A percentile compares a stretch with the other conserved stretches of the same genome.
Conservation (phyloP, 53 echinoderm and acorn worm species). For the Echinometra lucunter region DNA sequence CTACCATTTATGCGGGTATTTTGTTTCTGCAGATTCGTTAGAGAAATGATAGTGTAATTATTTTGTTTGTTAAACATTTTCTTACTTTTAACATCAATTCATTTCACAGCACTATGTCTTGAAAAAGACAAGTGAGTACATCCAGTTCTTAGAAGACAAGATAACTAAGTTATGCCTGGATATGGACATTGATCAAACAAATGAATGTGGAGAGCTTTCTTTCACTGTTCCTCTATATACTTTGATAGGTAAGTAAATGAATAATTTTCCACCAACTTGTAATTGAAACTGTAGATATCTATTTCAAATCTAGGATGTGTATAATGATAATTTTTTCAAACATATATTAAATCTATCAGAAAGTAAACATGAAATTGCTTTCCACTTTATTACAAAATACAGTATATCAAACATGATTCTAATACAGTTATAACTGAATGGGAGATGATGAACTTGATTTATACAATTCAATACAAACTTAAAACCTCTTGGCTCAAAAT, state of each 20-base stretch:
- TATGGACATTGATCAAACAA: slow-evolving; percentile 62
- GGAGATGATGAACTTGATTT: too few species aligned
- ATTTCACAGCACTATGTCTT: slow-evolving; percentile 80
- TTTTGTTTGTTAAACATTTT: too few species aligned
- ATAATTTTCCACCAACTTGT: not conserved
- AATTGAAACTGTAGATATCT: too few species aligned
- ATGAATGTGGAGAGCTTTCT: slow-evolving; percentile 57
- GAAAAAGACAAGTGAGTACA: slow-evolving; percentile 81
- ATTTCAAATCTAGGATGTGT: too few species aligned
- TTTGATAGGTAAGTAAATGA: slow-evolving; percentile 62
- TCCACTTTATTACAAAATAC: too few species aligned
- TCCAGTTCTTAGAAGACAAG: slow-evolving; percentile 82
- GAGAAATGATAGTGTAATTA: too few species aligned
- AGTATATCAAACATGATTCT: too few species aligned
- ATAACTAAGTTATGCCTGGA: slow-evolving; percentile 76
- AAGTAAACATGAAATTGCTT: not conserved
- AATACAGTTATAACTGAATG: too few species aligned
- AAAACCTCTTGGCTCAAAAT: too few species aligned
- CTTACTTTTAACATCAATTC: not conserved
- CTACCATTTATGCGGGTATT: too few species aligned
- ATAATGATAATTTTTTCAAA: not conserved
- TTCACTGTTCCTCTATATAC: slow-evolving; percentile 71
- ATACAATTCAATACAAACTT: too few species aligned
- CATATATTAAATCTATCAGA: not conserved
- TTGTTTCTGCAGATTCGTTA: too few species aligned